phyloP scores from a whole-genome alignment of 2,113 vertebrate genomes.

The Oreocharis arfaki region DNA sequence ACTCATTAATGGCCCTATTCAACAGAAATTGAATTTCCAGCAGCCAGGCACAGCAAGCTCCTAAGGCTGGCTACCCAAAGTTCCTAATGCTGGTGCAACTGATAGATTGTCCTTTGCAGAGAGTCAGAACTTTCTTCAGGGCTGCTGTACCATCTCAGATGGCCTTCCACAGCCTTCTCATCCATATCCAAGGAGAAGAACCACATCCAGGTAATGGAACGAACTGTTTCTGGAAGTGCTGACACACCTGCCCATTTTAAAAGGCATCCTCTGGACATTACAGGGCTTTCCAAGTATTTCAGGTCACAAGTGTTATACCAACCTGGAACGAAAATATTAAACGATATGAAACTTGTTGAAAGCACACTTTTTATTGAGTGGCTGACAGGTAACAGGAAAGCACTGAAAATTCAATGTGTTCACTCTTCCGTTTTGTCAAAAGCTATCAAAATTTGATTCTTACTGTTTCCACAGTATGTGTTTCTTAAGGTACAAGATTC shows the following conservation, averaged over 20 bases:
- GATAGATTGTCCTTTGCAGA: not conserved
- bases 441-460: not conserved
- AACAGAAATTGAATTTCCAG: constrained; percentile 60
- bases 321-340: not conserved
- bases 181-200: not conserved
- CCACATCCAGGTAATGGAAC: not conserved
- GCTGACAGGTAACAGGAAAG: not conserved
- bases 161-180: not conserved
- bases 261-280: not conserved
- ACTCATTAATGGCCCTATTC: constrained; percentile 46
- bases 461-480: not conserved
- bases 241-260: not conserved
- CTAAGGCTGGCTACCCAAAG: not conserved
- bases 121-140: not conserved
- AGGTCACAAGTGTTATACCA: not conserved
- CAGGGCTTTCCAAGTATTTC: not conserved
- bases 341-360: not conserved
- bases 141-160: not conserved
- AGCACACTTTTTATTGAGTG: not conserved
- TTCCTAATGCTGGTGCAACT: not conserved
- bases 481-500: not conserved
- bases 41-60: not conserved
- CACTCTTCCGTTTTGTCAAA: not conserved
- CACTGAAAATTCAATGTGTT: not conserved
- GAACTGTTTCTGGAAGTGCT: not conserved